Evolutionary conservation across 2,113 vertebrate genomes (phyloP), one percentile per base, ranked within the genome.

Genomic region (Apodemus sylvaticus): DNA sequence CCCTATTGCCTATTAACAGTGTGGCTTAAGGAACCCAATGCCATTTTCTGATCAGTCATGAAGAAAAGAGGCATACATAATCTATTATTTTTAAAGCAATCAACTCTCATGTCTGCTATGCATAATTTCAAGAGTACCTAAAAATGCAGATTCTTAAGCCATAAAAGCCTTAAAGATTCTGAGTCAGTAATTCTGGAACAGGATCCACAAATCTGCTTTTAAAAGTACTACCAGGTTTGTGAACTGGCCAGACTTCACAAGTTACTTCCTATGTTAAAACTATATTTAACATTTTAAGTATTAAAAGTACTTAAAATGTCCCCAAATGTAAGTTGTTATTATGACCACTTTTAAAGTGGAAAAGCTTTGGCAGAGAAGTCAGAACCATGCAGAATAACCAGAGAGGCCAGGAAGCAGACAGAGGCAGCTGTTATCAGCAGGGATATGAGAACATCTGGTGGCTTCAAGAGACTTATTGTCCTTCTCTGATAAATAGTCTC

Each of bases 391-490:
- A 92, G 91, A 85, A 97, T 29, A 89, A 76, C 86, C 34, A 94
- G 77, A 58, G 71, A 90, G 55, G 79, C 81, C 13, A 16, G 71
- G 66, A 86, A 68, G 36, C 7, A 62, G 62, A 76, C n/a, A 89
- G 76, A 85, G 39, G 51, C 7, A 71, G 70, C 73, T 26, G 48
- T 55, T 29, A 55, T 31, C 81, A 71, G 7, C 51, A 62, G 12
- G 73, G 29, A 29, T 85, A 55, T 68, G 31, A 26, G 85, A 94
- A 96, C 66, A 90, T 73, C 66, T 88, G 81, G 81, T 81, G 94
- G 70, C 88, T 81, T 1, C 55, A 42, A 92, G 39, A 89, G 51
- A 90, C 74, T 66, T 81, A 96, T 77, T 82, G 70, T 55, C 29
- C 45, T 87, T 13, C 53, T 82, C 88, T 93, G 91, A 81, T 39